Conservation (phyloP, 2,888 invertebrate species). For the Mimas tiliae region DNA sequence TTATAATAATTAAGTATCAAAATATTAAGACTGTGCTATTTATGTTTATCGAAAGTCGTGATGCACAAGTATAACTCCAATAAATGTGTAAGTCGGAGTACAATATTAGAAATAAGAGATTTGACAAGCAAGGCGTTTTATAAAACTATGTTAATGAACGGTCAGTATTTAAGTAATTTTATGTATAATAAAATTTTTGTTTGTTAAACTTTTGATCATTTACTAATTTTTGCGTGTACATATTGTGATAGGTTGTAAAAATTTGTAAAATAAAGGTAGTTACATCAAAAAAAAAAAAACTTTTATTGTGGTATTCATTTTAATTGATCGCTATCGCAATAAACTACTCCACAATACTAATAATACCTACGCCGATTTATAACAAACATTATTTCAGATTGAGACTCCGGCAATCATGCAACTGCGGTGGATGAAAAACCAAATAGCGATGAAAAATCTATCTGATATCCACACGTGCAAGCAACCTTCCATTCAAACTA, state of each 20-base stretch:
- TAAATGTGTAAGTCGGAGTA: neutral
- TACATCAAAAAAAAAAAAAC: neutral
- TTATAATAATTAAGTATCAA: neutral
- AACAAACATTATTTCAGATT: neutral
- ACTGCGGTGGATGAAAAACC: neutral
- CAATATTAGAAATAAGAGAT: constrained; percentile 11
- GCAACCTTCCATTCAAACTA: too few relatives aligned
- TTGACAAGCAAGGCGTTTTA: neutral
- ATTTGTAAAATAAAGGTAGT: constrained; percentile 1
- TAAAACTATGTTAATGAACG: neutral
- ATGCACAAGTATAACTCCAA: constrained; percentile 6
- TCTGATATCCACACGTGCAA: too few relatives aligned
- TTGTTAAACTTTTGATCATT: neutral
- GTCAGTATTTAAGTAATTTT: constrained; percentile 8
- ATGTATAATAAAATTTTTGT: neutral
- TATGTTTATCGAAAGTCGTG: constrained; percentile 12
- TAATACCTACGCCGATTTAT: neutral
- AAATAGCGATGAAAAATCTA: too few relatives aligned
- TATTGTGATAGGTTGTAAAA: constrained; percentile 14
- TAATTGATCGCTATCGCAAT: neutral
- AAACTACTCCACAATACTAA: too few relatives aligned
- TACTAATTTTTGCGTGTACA: constrained; percentile 18
- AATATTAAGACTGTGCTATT: constrained; percentile 18
- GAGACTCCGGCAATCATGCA: neutral
- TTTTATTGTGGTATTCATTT: neutral